A percentile compares a stretch with the other conserved stretches of the same genome.
phyloP scores from a whole-genome alignment of 2,797 vertebrate genomes.

The Menidia menidia region DNA sequence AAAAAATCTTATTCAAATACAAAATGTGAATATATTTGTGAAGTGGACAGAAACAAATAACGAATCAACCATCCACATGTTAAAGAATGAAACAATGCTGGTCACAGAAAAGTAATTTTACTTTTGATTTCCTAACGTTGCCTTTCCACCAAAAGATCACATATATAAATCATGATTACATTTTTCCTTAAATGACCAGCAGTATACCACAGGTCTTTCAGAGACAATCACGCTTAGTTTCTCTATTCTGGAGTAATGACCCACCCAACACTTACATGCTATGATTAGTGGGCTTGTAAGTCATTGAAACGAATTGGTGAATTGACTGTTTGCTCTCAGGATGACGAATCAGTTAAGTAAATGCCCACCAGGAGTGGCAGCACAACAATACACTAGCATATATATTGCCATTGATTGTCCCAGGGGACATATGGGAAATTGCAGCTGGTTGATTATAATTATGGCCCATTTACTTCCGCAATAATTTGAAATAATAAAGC shows the following conservation, averaged over 20 bases:
- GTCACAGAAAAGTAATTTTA: neutral
- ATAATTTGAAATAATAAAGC: slow-evolving; percentile 26
- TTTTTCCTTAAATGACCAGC: slow-evolving; percentile 3
- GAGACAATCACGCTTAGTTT: slow-evolving; percentile 7
- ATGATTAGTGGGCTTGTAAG: slow-evolving; percentile 37
- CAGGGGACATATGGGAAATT: slow-evolving; percentile 25
- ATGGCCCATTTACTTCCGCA: slow-evolving; percentile 1
- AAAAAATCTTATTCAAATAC: too few relatives aligned
- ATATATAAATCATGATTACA: neutral
- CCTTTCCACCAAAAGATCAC: slow-evolving; percentile 7
- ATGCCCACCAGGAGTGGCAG: slow-evolving; percentile 27
- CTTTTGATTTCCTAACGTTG: neutral
- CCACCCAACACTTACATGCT: slow-evolving; percentile 14
- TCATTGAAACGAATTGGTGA: slow-evolving; percentile 36
- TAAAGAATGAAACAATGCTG: too few relatives aligned
- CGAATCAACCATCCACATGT: too few relatives aligned
- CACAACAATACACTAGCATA: slow-evolving; percentile 14
- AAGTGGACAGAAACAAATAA: too few relatives aligned
- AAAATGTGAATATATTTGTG: too few relatives aligned
- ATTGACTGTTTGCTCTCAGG: slow-evolving; percentile 24
- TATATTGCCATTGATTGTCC: slow-evolving; percentile 40
- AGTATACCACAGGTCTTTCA: neutral
- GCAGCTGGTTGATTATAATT: slow-evolving; percentile 35
- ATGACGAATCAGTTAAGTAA: slow-evolving; percentile 16
- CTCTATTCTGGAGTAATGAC: slow-evolving; percentile 24